Percentiles rank a stretch among this genome's conserved stretches.
phyloP scores from a whole-genome alignment of 2,113 vertebrate species.

The Dascyllus trimaculatus region DNA sequence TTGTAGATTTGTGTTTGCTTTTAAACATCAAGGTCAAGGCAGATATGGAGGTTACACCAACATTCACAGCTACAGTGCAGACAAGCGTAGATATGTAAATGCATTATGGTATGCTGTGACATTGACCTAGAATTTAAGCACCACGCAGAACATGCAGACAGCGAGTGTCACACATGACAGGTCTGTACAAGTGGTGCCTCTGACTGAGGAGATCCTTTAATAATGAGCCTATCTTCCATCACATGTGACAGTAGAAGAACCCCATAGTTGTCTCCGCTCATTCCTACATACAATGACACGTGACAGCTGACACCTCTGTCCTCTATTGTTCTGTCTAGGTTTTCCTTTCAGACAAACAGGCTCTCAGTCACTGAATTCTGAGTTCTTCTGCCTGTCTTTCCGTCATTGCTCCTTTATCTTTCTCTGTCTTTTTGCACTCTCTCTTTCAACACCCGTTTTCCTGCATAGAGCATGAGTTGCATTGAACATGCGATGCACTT shows the following conservation, averaged over 20 bases:
- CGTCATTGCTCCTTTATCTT: conserved; percentile 11
- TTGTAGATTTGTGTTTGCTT: neutral
- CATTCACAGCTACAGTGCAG: conserved; percentile 3
- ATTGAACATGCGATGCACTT: neutral
- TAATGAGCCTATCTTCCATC: conserved; percentile 39
- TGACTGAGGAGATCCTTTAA: conserved; percentile 35
- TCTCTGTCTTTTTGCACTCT: conserved; percentile 1
- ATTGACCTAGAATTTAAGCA: conserved; percentile 5
- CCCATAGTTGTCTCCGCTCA: conserved; percentile 13
- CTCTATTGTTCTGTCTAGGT: conserved; percentile 1
- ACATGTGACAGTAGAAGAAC: conserved; percentile 28
- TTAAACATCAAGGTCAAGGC: neutral
- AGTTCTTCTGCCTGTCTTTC: neutral
- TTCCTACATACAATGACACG: conserved; percentile 26
- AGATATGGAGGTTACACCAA: neutral
- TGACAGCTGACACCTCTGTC: conserved; percentile 36
- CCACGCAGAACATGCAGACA: neutral
- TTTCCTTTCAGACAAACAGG: neutral
- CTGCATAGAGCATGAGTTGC: neutral
- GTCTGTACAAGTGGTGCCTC: conserved; percentile 23
- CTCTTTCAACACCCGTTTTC: neutral
- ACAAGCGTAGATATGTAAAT: conserved; percentile 9
- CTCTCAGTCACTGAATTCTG: neutral
- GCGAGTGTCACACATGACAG: conserved; percentile 34
- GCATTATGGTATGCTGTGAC: neutral